phyloP scores from a whole-genome alignment of 2,113 vertebrate genomes.

The Lophius piscatorius region DNA sequence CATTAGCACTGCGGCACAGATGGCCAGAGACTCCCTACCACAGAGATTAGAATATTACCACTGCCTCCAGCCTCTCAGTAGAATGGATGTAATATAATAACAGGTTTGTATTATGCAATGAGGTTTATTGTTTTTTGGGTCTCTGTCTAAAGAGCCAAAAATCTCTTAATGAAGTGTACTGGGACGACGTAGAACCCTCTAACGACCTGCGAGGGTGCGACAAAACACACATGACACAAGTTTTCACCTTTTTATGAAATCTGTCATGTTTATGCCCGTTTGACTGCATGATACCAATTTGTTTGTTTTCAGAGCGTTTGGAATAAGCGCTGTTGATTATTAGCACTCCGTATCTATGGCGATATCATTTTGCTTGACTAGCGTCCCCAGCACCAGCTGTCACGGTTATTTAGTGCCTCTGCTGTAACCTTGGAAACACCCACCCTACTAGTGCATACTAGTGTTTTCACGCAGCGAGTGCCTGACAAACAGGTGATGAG shows the following conservation, averaged over 20 bases:
- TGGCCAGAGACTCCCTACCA: constrained; percentile 61
- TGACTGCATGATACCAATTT: constrained; percentile 40
- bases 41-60: constrained; percentile 65
- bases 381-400: constrained; percentile 72
- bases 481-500: constrained; percentile 68
- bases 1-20: constrained; percentile 71
- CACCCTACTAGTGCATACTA: constrained; percentile 56
- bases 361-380: constrained; percentile 68
- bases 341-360: constrained; percentile 59
- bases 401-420: constrained; percentile 74
- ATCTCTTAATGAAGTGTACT: too few relatives aligned
- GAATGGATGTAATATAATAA: constrained; percentile 50
- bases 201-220: too few relatives aligned
- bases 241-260: constrained; percentile 23
- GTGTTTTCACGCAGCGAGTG: constrained; percentile 65
- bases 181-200: too few relatives aligned
- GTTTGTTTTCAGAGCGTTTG: constrained; percentile 39
- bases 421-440: constrained; percentile 77
- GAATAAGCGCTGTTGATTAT: constrained; percentile 59
- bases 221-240: constrained; percentile 5
- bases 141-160: too few relatives aligned
- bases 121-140: not conserved
- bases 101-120: constrained; percentile 30
- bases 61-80: constrained; percentile 45
- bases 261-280: constrained; percentile 3